phyloP scores from a whole-genome alignment of 1,140 invertebrate genomes.

The Hermetia illucens region DNA sequence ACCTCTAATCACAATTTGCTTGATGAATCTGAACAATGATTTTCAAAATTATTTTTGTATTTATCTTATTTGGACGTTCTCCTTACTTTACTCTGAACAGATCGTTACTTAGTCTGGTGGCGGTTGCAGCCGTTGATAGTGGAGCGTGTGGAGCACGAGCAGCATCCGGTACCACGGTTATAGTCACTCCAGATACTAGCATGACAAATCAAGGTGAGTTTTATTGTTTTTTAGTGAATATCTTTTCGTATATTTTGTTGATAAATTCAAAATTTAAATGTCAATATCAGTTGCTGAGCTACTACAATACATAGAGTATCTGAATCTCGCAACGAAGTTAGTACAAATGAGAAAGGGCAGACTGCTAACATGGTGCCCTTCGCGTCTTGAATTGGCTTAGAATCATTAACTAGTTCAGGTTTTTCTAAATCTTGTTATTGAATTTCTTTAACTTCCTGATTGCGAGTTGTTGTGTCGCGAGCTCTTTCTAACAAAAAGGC shows the following conservation, averaged over 20 bases:
- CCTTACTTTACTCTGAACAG: conserved; percentile 3
- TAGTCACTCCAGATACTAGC: neutral
- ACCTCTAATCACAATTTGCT: neutral
- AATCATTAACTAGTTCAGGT: too few relatives aligned
- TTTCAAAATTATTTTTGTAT: neutral
- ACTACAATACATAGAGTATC: neutral
- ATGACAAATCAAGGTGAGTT: conserved; percentile 4
- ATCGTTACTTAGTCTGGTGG: conserved; percentile 4
- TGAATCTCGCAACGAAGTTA: neutral
- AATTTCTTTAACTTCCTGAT: too few relatives aligned
- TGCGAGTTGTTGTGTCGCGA: too few relatives aligned
- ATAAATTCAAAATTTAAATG: neutral
- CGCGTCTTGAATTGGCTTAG: neutral
- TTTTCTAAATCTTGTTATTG: too few relatives aligned
- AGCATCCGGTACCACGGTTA: neutral
- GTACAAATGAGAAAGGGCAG: neutral
- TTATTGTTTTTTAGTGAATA: neutral
- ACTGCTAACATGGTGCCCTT: neutral
- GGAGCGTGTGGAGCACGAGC: neutral
- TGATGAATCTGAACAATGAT: neutral
- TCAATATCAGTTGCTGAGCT: neutral
- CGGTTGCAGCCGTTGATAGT: neutral
- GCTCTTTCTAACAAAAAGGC: too few relatives aligned
- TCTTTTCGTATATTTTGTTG: neutral
- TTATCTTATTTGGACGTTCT: neutral